Evolutionary conservation across 1,140 invertebrate genomes (phyloP), one percentile per base, ranked within the genome.

Genomic region (Meteorus sp.): DNA sequence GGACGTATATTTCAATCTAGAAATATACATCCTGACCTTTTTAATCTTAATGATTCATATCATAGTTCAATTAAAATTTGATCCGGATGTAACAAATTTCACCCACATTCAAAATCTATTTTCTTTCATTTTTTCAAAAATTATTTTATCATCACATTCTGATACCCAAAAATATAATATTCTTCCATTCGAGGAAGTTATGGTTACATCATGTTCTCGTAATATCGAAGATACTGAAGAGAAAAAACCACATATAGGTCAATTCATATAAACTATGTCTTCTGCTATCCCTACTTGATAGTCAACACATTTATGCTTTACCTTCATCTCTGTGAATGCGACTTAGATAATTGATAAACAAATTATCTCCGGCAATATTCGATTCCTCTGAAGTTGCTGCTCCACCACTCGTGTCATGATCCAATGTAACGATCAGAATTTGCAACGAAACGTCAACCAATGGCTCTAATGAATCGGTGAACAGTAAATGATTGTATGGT

Each of bases 301-400:
- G 9, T 22, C 20, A 22, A 22, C 5, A 23, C 4, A 22, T 17
- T 17, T 19, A 53, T 19, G 13, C 15, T 7, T 23, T 57, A 80
- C 77, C 76, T 84, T 99, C 97, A 81, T 99, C 97, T 54, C 97
- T 87, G 79, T 99, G 97, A 62, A 99, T 96, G 6, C 98, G 87
- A 7, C 95, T 98, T 51, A 99, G 73, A 81, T 99, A 99, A 82
- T 99, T 99, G 63, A 99, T 95, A 78, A 99, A 99, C 41, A 99
- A 85, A 82, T 99, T 99, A 76, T 98, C 95, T 67, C 77, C 83
- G 33, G 73, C 67, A 47, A 68, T 58, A 17, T 70, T 78, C 5
- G 48, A 44, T 50, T 84, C 83, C 41, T 84, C 82, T 3, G 63
- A 62, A 4, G 65, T 63, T 8, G 56, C 56, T 13, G 59, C 51